A percentile compares a stretch with the other conserved stretches of the same genome.
These are phyloP conservation scores for Neotragus moschatus DNA, from an alignment of 2,113 vertebrate species.

Conservation along the genomic window DNA sequence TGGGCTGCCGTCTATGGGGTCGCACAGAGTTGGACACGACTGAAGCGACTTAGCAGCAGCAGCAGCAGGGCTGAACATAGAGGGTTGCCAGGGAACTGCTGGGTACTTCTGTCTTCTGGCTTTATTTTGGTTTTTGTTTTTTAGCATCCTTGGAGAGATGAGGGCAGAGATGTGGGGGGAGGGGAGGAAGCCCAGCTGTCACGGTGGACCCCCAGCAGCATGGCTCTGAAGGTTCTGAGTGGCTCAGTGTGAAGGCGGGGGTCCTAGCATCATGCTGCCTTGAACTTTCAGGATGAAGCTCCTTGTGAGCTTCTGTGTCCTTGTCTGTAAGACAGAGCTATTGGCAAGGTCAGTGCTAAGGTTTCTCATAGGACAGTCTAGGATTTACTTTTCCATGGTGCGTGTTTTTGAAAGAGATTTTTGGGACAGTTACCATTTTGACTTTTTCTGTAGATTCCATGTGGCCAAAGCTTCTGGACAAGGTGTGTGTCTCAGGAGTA, in stretches of 20 bases:
- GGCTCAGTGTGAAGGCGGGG: background rate
- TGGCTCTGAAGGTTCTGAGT: background rate
- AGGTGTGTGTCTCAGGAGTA: background rate
- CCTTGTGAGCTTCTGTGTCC: background rate
- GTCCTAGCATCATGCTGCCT: background rate
- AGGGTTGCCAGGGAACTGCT: background rate
- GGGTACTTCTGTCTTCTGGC: background rate
- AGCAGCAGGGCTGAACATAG: background rate
- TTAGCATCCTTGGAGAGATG: background rate
- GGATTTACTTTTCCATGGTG: background rate
- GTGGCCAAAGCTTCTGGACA: background rate
- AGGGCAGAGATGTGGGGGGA: background rate
- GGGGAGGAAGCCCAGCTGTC: background rate
- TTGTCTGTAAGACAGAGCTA: background rate
- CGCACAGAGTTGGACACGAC: too few relatives aligned
- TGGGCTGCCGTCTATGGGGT: too few relatives aligned
- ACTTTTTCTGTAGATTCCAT: background rate
- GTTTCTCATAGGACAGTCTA: background rate
- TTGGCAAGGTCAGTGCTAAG: background rate
- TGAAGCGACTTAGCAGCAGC: too few relatives aligned
- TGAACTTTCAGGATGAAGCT: background rate
- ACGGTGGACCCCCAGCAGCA: rapidly evolving
- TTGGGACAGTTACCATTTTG: background rate
- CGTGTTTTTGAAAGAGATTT: background rate
- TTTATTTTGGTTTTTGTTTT: background rate